Evolutionary conservation across 2,113 vertebrate species (phyloP).

Genomic region (Bothrops jararaca): DNA sequence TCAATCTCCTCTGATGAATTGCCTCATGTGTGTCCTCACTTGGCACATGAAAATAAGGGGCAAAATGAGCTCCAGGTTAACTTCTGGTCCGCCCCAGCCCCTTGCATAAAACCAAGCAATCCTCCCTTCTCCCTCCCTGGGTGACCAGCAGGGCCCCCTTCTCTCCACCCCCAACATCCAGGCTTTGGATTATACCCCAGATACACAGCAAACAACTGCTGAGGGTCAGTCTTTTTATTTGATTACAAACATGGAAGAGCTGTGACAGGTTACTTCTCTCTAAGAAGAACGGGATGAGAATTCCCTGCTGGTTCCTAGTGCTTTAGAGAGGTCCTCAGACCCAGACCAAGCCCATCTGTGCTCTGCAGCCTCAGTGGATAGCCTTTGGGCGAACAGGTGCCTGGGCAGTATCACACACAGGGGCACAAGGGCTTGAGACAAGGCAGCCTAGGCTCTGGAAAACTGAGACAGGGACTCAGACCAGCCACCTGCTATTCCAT

Average conservation of each 20-base stretch:
- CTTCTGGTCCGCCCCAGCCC: neutral
- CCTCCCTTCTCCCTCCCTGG: no score
- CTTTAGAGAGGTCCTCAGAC: neutral
- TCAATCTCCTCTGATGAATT: neutral
- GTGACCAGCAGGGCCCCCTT: neutral
- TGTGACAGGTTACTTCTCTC: conserved; percentile 24
- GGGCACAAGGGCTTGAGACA: conserved; percentile 15
- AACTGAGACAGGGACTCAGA: conserved; percentile 6
- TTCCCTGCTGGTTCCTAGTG: neutral
- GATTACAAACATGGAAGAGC: conserved; percentile 50
- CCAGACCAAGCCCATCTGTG: neutral
- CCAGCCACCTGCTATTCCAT: neutral
- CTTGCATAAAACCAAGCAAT: neutral
- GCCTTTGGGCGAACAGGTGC: neutral
- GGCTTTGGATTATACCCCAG: neutral
- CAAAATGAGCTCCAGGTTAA: neutral
- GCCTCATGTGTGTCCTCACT: neutral
- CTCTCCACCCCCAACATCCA: no score
- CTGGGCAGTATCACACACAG: conserved; percentile 35
- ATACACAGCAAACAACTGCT: neutral
- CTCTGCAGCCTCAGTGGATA: neutral
- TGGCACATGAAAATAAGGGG: neutral
- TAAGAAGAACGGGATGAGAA: neutral
- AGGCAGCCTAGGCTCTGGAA: neutral
- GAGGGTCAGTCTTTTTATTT: conserved; percentile 56